Evolutionary conservation across 2,888 invertebrate species (phyloP), one percentile per base, ranked within the genome.

Genomic region (Scaptomyza parva): DNA sequence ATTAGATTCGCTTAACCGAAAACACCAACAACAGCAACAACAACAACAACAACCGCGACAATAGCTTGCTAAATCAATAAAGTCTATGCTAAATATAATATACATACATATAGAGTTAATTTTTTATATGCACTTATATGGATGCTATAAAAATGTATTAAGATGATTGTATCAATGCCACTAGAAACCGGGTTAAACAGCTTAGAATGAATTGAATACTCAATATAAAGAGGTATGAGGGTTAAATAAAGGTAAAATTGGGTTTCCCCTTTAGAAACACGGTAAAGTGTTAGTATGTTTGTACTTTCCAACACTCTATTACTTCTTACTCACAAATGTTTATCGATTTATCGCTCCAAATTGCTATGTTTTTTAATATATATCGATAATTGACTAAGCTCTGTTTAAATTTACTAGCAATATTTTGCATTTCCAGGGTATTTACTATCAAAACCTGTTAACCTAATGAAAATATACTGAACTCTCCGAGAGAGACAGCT

Each of bases 1-100:
- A 78, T 74, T 61, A 74, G 69, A 60, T 55, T 75, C 39, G 45
- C 30, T 44, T 33, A 57, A 22, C n/a, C 40, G 14, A 48, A 26
- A 18, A 8, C 40, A 61, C 20, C 60, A 39, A 55, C 44, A 50
- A 35, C 37, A 53, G 9, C 40, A 28, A 45, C 51, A n/a, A n/a
- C n/a, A 18, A 8, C 40, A 61, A 26, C 60, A 39, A 55, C 44
- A 50, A 35, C 37, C 48, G 9, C 40, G 24, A 45, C 51, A 39
- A 28, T 28, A 39, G 33, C 48, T 48, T 37, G 35, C 35, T 45
- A 17, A 57, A 58, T 63, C 64, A 52, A 64, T 64, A 64, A 40
- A 45, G 17, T 11, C 17, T 30, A 28, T 41, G 53, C 44, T 28
- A 64, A 65, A 64, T 65, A 45, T n/a, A 33, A 33, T 28, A 20